Percentiles rank a stretch among this genome's conserved stretches.
phyloP scores from a whole-genome alignment of 2,797 vertebrate genomes.

The Prunella strophiata region DNA sequence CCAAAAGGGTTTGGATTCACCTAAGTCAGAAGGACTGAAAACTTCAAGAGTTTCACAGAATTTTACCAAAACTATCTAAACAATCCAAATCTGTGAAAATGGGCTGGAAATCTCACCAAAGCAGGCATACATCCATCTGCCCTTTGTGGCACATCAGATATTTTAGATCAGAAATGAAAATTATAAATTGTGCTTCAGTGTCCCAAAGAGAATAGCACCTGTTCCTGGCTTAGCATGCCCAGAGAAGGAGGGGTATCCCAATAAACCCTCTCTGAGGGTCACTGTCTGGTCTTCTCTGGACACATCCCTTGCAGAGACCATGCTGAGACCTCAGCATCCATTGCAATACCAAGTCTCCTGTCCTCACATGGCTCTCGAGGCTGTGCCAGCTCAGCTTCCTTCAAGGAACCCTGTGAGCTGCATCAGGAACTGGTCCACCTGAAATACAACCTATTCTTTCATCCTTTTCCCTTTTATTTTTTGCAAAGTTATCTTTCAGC shows the following conservation, averaged over 20 bases:
- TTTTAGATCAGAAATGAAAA: neutral
- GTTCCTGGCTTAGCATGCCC: fast-evolving
- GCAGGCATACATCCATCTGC: neutral
- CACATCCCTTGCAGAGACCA: neutral
- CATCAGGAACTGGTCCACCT: neutral
- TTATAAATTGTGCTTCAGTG: neutral
- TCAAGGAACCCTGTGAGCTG: neutral
- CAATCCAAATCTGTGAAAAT: neutral
- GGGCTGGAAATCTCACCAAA: neutral
- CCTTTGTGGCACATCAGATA: neutral
- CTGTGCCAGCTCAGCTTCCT: neutral
- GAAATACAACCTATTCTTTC: neutral
- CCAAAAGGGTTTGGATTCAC: neutral
- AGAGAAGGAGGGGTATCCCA: neutral
- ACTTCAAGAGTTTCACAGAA: neutral
- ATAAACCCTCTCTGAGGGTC: neutral
- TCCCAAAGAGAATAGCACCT: neutral
- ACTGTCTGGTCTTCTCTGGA: neutral
- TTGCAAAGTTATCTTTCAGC: neutral
- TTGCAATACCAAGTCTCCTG: neutral
- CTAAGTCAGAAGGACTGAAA: neutral
- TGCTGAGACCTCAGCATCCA: neutral
- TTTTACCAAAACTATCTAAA: neutral
- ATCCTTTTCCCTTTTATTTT: neutral
- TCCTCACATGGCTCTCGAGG: too few relatives aligned